phyloP scores from a whole-genome alignment of 1,140 invertebrate species.

The Ylistrum balloti region DNA sequence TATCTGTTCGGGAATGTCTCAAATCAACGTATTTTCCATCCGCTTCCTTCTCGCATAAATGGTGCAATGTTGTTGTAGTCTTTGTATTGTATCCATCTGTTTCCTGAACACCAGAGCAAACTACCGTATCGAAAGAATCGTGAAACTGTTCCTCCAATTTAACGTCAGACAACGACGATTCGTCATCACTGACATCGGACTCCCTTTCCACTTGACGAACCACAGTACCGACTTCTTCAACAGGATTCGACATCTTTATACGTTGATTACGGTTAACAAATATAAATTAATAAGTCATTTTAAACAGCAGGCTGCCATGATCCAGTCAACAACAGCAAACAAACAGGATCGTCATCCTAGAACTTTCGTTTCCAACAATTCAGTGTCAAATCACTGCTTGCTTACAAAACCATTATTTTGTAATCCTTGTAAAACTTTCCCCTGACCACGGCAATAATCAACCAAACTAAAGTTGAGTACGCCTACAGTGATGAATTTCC shows the following conservation, averaged over 20 bases:
- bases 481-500: not conserved
- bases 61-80: not conserved
- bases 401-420: not conserved
- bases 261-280: not conserved
- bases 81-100: not conserved
- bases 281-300: not conserved
- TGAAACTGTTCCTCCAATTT: not conserved
- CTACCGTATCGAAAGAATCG: not conserved
- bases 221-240: conserved; percentile 3
- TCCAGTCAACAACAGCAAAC: not conserved
- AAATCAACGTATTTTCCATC: conserved; percentile 2
- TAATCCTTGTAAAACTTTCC: not conserved
- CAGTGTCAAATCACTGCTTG: not conserved
- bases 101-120: not conserved
- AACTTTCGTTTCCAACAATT: not conserved
- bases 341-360: not conserved
- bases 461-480: not conserved
- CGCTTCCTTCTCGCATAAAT: not conserved
- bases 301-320: not conserved
- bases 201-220: conserved; percentile 8
- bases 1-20: not conserved
- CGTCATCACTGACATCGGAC: not conserved
- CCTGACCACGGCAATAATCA: not conserved
- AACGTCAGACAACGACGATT: not conserved
- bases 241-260: not conserved